Conservation (phyloP, 2,113 vertebrate species). For the Elephantulus edwardii region DNA sequence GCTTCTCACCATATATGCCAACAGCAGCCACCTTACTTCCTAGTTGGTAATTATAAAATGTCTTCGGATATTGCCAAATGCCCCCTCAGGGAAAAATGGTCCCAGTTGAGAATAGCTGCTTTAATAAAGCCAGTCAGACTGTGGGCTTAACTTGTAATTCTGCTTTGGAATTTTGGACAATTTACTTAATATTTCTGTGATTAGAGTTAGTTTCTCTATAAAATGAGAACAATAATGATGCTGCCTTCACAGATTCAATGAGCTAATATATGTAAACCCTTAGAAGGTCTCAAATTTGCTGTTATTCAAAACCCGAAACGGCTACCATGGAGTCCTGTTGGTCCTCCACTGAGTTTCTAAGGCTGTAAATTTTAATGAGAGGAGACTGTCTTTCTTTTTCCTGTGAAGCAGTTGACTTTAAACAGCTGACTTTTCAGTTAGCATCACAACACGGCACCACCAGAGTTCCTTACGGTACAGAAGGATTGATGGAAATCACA, state of each 20-base stretch:
- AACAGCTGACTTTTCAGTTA: too few relatives aligned
- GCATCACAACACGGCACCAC: too few relatives aligned
- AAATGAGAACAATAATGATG: not conserved
- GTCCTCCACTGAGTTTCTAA: too few relatives aligned
- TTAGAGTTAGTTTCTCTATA: not conserved
- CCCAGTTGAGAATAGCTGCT: not conserved
- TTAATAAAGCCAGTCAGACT: not conserved
- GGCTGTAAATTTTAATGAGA: too few relatives aligned
- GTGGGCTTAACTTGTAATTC: not conserved
- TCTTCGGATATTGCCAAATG: not conserved
- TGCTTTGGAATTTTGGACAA: not conserved
- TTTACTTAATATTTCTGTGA: not conserved
- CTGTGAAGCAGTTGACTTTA: too few relatives aligned
- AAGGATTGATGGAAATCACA: too few relatives aligned
- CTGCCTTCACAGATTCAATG: not conserved
- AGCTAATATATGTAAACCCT: accelerated
- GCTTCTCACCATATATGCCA: not conserved
- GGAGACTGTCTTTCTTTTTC: too few relatives aligned
- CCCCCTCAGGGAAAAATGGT: not conserved
- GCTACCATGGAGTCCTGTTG: not conserved
- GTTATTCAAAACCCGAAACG: too few relatives aligned
- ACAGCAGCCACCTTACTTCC: not conserved
- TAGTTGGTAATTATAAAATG: not conserved
- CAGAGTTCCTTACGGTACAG: too few relatives aligned
- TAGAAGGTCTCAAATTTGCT: not conserved